Evolutionary conservation across 2,113 vertebrate genomes (phyloP), one percentile per base, ranked within the genome.

Genomic region (Saimiri boliviensis): DNA sequence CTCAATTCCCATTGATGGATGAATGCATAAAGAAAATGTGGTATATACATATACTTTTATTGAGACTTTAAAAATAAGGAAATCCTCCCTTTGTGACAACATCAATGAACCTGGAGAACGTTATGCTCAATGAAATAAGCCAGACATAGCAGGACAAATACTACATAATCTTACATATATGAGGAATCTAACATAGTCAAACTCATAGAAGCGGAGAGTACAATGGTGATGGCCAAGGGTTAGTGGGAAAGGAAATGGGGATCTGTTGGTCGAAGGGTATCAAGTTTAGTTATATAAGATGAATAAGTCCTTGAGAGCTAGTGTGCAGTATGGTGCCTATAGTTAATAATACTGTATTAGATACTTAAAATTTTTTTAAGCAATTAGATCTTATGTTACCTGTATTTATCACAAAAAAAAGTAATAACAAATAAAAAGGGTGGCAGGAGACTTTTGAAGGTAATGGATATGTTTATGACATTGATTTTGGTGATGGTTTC

Each of bases 381-480:
- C 49, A 13, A 8, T 1, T 45, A 47, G 60, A 12, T 77, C 16
- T 47, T 82, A 25, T 5, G 37, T 54, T 63, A 32, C 21, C 5
- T 42, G 2, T 42, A 71, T 40, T 87, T 52, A 45, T 86, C 49
- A 32, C 35, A 52, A 2, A 84, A 42, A 3, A 32, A 85, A 35
- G 17, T 71, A 20, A 66, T 25, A 16, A 25, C 25, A 54, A 74
- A 74, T 42, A 74, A 54, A 82, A 25, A 54, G 6, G 30, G 42
- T 23, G 19, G 32, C 20, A 87, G 37, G 27, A 82, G 54, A 11
- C 60, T 40, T 79, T 56, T 70, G 85, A 27, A 76, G 42, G 45
- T 0, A 13, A 77, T 1, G 1, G 20, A 17, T 1, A 2, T 10
- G 16, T 45, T 49, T 4, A 66, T 14, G 83, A 21, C 13, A n/a